Base-by-base conservation (phyloP, 2,797 vertebrate genomes). In the Sarcophilus harrisii region DNA sequence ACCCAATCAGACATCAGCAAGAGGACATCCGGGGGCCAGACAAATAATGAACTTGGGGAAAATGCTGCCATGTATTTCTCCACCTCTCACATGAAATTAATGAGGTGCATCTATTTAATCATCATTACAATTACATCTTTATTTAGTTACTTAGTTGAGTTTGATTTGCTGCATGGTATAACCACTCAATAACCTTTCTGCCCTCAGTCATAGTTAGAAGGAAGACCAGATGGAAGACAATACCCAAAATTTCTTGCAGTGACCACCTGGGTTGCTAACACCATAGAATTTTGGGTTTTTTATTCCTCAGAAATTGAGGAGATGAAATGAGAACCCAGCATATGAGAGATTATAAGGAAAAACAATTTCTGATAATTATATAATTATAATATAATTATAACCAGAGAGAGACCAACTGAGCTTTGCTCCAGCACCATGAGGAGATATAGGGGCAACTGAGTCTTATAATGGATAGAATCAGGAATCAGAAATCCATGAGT, bases 31-130 rank as follows among this genome's bases (percentile, higher is more conserved):
- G 0, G 93, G 1, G 97, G 97, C 98, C 97, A 96, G 97, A 98
- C 98, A 98, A 98, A 98, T 98, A 97, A 94, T 98, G 98, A 97
- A 97, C 98, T 98, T 98, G 96, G 94, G 97, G 97, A 98, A 97
- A 96, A 97, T 45, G 92, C 97, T 73, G n/a, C 93, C 95, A 90
- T 96, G 94, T 98, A 97, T 97, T 98, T 97, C 97, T 97, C 98
- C 98, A 97, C 98, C 98, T 98, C 98, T 98, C 98, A 93, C 98
- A 97, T 98, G 98, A 99, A 98, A 98, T 98, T 98, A 98, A 98
- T 98, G 98, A 98, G 98, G 97, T 98, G 98, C 98, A 98, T 98
- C 98, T 95, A 95, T 98, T 97, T 97, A 97, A 98, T 98, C 98
- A 97, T 98, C 96, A 98, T 98, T 98, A 98, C 97, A 97, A 97